Evolutionary conservation across 2,888 invertebrate genomes (phyloP).

Genomic region (Epirrita christyi): DNA sequence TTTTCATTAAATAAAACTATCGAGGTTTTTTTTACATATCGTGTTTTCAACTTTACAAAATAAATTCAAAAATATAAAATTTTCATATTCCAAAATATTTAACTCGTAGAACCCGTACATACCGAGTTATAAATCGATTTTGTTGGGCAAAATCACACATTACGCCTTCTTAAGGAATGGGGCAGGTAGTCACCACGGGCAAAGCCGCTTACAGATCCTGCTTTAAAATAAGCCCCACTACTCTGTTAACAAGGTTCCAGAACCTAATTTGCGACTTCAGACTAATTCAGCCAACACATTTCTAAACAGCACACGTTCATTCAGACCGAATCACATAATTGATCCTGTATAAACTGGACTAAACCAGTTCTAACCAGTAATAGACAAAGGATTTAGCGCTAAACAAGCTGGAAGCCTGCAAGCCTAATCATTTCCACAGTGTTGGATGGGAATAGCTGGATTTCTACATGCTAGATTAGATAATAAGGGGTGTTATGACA

Average conservation of each 20-base stretch:
- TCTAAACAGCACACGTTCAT: conserved; percentile 53
- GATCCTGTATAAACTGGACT: conserved; percentile 51
- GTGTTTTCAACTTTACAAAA: too few relatives aligned
- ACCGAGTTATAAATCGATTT: too few relatives aligned
- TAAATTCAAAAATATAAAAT: too few relatives aligned
- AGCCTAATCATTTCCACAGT: conserved; percentile 52
- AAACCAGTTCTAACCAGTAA: conserved; percentile 49
- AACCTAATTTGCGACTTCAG: conserved; percentile 36
- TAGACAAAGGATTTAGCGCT: conserved; percentile 69
- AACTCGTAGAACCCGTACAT: too few relatives aligned
- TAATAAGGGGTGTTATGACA: too few relatives aligned
- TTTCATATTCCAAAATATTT: too few relatives aligned
- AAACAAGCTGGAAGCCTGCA: conserved; percentile 57
- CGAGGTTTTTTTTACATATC: too few relatives aligned
- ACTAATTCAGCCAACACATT: conserved; percentile 30
- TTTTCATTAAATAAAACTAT: too few relatives aligned
- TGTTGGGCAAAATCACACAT: too few relatives aligned
- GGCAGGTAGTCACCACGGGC: too few relatives aligned
- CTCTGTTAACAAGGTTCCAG: conserved; percentile 30
- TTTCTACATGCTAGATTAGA: neutral
- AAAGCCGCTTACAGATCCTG: too few relatives aligned
- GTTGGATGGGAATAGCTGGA: neutral
- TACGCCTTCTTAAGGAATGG: too few relatives aligned
- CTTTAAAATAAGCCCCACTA: neutral
- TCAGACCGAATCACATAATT: conserved; percentile 65